Percentiles rank a stretch among this genome's conserved stretches.
Evolutionary conservation across 2,888 invertebrate genomes (phyloP).

Genomic region (Ormyrus nitidulus): DNA sequence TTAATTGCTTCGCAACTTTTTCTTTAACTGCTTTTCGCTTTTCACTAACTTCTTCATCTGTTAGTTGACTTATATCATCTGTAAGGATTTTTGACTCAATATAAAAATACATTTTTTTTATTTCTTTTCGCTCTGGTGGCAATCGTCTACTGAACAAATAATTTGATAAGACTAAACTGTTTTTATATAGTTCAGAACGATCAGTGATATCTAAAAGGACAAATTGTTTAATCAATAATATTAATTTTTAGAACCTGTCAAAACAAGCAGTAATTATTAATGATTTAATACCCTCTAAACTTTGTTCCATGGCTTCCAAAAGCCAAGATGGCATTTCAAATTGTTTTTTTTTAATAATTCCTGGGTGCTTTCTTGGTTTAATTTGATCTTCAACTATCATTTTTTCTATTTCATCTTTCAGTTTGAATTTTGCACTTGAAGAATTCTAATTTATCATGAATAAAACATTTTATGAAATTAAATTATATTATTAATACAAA

Average conservation of each 20-base stretch:
- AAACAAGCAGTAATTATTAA: constrained; percentile 3
- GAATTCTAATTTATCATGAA: constrained; percentile 62
- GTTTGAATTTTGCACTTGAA: constrained; percentile 72
- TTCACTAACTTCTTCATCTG: constrained; percentile 70
- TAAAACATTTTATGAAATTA: no score
- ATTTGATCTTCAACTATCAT: constrained; percentile 77
- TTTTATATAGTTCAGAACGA: constrained; percentile 77
- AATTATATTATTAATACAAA: no score
- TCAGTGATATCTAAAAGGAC: constrained; percentile 50
- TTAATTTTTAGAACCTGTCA: constrained; percentile 1
- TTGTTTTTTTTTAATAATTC: constrained; percentile 78
- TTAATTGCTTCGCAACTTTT: constrained; percentile 79
- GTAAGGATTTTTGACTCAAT: constrained; percentile 62
- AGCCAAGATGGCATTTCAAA: constrained; percentile 80
- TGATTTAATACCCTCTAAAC: constrained; percentile 75
- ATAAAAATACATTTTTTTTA: constrained; percentile 71
- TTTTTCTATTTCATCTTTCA: constrained; percentile 77
- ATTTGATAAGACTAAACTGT: constrained; percentile 78
- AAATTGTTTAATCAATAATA: not conserved
- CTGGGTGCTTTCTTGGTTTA: constrained; percentile 86
- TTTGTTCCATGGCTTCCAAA: constrained; percentile 77
- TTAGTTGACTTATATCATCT: constrained; percentile 68
- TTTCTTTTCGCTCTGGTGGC: constrained; percentile 81
- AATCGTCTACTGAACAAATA: constrained; percentile 81
- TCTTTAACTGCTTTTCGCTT: constrained; percentile 77